Evolutionary conservation across 2,113 vertebrate genomes (phyloP).

Genomic region (Mola mola): DNA sequence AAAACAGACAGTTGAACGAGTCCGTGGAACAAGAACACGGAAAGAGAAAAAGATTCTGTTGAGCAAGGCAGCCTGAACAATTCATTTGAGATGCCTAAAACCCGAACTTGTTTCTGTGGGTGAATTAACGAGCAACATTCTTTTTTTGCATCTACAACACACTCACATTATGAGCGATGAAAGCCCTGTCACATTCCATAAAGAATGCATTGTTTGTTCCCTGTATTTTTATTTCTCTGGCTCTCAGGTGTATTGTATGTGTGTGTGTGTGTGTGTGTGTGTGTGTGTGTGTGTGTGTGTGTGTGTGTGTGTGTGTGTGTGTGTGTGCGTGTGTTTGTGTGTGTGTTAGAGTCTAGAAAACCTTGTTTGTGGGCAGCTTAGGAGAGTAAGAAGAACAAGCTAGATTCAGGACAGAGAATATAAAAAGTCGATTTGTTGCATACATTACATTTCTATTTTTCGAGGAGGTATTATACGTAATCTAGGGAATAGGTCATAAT

Average conservation of each 20-base stretch:
- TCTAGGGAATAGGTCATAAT: slow-evolving; percentile 37
- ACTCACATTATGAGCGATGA: slow-evolving; percentile 25
- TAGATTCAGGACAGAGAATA: slow-evolving; percentile 33
- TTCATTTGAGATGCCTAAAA: background rate
- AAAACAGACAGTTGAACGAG: background rate
- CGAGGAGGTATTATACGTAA: slow-evolving; percentile 5
- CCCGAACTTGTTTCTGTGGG: slow-evolving; percentile 1
- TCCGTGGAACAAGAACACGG: background rate
- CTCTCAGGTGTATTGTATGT: slow-evolving; percentile 49
- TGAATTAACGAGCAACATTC: slow-evolving; percentile 21
- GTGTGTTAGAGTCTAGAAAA: slow-evolving; percentile 30
- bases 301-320: slow-evolving; percentile 27
- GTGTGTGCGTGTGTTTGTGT: slow-evolving; percentile 13
- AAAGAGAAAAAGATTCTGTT: background rate
- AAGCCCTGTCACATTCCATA: slow-evolving; percentile 43
- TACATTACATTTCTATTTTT: slow-evolving; percentile 16
- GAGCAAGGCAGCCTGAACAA: no score
- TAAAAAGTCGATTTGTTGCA: slow-evolving; percentile 48
- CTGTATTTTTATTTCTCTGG: slow-evolving; percentile 51
- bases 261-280: no score
- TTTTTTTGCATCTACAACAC: slow-evolving; percentile 36
- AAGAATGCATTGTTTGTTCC: slow-evolving; percentile 52
- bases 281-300: slow-evolving; percentile 15
- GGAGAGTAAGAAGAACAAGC: slow-evolving; percentile 37
- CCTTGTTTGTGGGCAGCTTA: slow-evolving; percentile 44